Evolutionary conservation across 2,797 vertebrate species (phyloP).

Genomic region (Vespertilio murinus): DNA sequence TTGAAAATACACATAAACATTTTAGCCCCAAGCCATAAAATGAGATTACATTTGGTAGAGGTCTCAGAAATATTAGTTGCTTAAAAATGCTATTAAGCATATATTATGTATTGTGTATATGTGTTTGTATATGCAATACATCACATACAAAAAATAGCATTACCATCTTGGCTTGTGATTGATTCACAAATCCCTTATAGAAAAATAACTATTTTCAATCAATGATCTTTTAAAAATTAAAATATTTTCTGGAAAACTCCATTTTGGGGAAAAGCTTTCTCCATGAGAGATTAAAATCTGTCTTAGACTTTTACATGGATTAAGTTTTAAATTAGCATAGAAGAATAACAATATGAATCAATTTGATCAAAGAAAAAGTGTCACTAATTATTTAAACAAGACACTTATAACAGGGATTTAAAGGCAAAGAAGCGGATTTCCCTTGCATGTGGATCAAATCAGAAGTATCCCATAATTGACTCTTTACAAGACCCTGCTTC

Average conservation of each 20-base stretch:
- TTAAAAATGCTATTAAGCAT: conserved; percentile 49
- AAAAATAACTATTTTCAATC: conserved; percentile 61
- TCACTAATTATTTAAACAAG: conserved; percentile 91
- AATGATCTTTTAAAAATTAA: conserved; percentile 76
- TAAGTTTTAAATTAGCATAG: conserved; percentile 88
- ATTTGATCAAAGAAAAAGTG: conserved; percentile 91
- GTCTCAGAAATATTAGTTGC: neutral
- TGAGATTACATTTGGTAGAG: conserved; percentile 66
- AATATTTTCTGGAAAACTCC: conserved; percentile 81
- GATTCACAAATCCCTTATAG: conserved; percentile 54
- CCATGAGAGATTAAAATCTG: conserved; percentile 83
- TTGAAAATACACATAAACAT: conserved; percentile 65
- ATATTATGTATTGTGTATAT: conserved; percentile 22
- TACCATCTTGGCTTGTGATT: conserved; percentile 44
- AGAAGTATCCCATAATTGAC: conserved; percentile 98
- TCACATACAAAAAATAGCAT: conserved; percentile 23
- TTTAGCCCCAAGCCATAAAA: conserved; percentile 65
- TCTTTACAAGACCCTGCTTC: conserved; percentile 97
- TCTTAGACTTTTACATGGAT: conserved; percentile 84
- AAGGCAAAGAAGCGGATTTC: conserved; percentile 89
- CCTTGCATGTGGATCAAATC: conserved; percentile 98
- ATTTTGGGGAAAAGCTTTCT: conserved; percentile 78
- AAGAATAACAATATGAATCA: conserved; percentile 89
- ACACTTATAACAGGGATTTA: conserved; percentile 87
- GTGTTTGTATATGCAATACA: conserved; percentile 65